Evolutionary conservation across 2,888 invertebrate species (phyloP), one percentile per base, ranked within the genome.

Genomic region (Drosophila demipolita): DNA sequence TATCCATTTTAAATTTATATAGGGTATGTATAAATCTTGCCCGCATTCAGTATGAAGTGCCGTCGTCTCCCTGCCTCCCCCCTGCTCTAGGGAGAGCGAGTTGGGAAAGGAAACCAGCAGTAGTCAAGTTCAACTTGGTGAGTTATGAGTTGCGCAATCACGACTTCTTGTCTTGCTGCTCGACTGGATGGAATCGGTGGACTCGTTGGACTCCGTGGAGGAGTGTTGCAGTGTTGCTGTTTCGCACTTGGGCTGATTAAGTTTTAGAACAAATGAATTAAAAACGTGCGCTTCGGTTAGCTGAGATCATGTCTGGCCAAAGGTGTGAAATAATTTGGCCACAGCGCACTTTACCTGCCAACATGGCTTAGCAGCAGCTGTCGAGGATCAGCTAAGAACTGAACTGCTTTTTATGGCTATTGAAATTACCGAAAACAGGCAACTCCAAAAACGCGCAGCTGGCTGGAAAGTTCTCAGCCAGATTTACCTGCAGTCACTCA

Each of bases 91-190:
- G 55, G 40, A 6, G 4, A 17, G 45, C 35, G 17, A 7, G 6
- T 40, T 35, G 54, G 60, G 17, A 11, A n/a, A 35, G 71, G 36
- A 55, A 48, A 7, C 65, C 63, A 42, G 75, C 80, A 66, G 71
- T 73, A 74, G 80, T 65, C 87, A 84, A 78, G 71, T 82, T 76
- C 75, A 88, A 69, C 75, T 73, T 76, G 77, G 38, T 91, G 92
- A 91, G 89, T 92, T 91, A 91, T 91, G 91, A 91, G 92, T 91
- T 91, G 91, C 89, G 91, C 91, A 92, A 91, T 91, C 91, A 91
- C 91, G 91, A 91, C 92, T 92, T 92, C 90, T 91, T 91, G 91
- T 91, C 91, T 90, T 90, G 59, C 66, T 54, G 71, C 64, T 48
- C 26, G 42, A 17, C 32, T 33, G 29, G 29, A 29, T 29, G 29